Evolutionary conservation across 2,113 vertebrate genomes (phyloP), one percentile per base, ranked within the genome.

Genomic region (Melanocharis versteri): DNA sequence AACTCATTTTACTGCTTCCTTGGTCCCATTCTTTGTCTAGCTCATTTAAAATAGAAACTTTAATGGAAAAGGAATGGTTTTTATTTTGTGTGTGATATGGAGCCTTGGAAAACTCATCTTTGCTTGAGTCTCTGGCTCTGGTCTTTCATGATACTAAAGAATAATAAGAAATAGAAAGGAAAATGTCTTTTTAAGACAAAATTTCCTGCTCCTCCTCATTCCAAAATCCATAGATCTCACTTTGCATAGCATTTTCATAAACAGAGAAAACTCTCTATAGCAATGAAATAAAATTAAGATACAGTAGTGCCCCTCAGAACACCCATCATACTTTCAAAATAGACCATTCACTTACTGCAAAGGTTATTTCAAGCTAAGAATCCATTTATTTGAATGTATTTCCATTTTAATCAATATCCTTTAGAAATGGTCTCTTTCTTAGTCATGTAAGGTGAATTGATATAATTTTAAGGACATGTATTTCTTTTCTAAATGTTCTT

Each of bases 351-450:
- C 81, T 97, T 97, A 96, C 94, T 93, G 94, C 85, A 98, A 97
- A 98, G 97, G 97, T 98, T 98, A 97, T 97, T 97, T 97, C 96
- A 97, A 96, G 96, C 89, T 87, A 95, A 96, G 97, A 98, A 97
- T 97, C 95, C 97, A 97, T 98, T 98, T 97, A 98, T 98, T 98
- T 98, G 97, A 98, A 98, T 98, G 95, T 81, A 98, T 98, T 98
- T 98, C 97, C 97, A 98, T 98, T 98, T 98, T 97, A 98, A 98
- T 98, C 97, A 96, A 94, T 77, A 93, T 97, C 85, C 76, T 93
- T 97, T 94, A 89, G 94, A 97, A 97, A 96, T 96, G 13, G 56
- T 64, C 81, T 97, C 89, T 97, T 96, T 96, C 94, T 96, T 81
- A 70, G 17, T 93, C 96, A 92, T 71, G 35, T 95, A 97, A 97